Evolutionary conservation across 2,888 invertebrate species (phyloP).

Genomic region (Eurytoma californica): DNA sequence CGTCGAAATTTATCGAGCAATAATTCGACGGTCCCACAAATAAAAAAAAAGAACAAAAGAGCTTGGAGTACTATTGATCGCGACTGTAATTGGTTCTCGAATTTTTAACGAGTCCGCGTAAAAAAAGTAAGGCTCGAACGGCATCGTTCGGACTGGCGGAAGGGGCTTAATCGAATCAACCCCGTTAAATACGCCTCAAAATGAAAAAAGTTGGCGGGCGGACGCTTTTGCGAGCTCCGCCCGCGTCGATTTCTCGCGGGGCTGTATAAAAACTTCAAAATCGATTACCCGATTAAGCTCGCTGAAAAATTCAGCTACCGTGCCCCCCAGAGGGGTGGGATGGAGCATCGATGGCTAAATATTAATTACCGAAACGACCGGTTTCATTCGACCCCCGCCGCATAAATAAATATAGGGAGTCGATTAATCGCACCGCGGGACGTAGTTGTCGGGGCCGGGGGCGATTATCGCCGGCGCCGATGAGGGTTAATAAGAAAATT

Average conservation of each 20-base stretch:
- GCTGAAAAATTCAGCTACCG: constrained; percentile 28
- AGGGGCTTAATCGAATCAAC: constrained; percentile 4
- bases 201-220: constrained; percentile 17
- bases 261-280: constrained; percentile 27
- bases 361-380: constrained; percentile 34
- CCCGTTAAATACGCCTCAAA: constrained; percentile 16
- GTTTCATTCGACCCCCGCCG: background rate
- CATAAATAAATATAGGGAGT: constrained; percentile 12
- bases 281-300: constrained; percentile 40
- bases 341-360: constrained; percentile 13
- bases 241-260: constrained; percentile 1
- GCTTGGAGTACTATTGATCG: too few relatives aligned
- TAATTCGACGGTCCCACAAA: too few relatives aligned
- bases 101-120: too few relatives aligned
- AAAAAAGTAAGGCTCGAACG: too few relatives aligned
- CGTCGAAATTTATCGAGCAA: too few relatives aligned
- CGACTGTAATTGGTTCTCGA: too few relatives aligned
- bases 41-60: too few relatives aligned
- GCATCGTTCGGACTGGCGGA: background rate
- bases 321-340: background rate
- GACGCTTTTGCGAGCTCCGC: background rate
- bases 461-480: background rate
- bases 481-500: background rate
- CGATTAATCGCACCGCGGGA: constrained; percentile 2
- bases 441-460: background rate